phyloP scores from a whole-genome alignment of 2,888 invertebrate species.

The Drosophila mayaguana region DNA sequence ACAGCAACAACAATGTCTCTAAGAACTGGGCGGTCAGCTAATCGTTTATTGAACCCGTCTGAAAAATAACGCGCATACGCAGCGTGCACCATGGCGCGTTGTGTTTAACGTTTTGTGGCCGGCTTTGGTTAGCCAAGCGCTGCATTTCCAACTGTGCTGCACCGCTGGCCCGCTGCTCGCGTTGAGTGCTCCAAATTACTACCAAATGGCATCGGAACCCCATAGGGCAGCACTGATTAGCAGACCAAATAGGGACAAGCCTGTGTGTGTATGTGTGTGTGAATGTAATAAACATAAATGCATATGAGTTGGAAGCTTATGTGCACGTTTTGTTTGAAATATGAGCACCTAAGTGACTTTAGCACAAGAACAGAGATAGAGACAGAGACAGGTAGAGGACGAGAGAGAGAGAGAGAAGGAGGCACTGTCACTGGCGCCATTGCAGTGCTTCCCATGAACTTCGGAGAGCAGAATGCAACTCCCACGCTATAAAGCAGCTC shows the following conservation, averaged over 20 bases:
- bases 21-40: constrained; percentile 70
- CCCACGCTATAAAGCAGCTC: constrained; percentile 76
- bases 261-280: constrained; percentile 7
- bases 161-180: constrained; percentile 73
- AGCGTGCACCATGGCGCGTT: constrained; percentile 64
- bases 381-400: not conserved
- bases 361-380: constrained; percentile 27
- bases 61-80: constrained; percentile 78
- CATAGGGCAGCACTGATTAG: constrained; percentile 66
- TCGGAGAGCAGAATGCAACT: constrained; percentile 58
- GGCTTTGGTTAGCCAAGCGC: constrained; percentile 31
- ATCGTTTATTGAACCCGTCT: constrained; percentile 78
- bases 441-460: constrained; percentile 63
- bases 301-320: constrained; percentile 67
- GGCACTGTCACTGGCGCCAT: constrained; percentile 59
- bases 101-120: constrained; percentile 35
- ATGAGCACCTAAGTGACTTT: constrained; percentile 70
- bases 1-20: constrained; percentile 27
- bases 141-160: constrained; percentile 73
- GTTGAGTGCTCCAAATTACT: constrained; percentile 78
- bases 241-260: constrained; percentile 33
- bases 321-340: constrained; percentile 74
- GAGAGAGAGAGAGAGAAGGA: not conserved
- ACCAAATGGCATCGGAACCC: constrained; percentile 54
- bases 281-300: constrained; percentile 34